Percentiles rank a stretch among this genome's conserved stretches.
phyloP scores from a whole-genome alignment of 2,113 vertebrate genomes.

The Phrynosoma platyrhinos region DNA sequence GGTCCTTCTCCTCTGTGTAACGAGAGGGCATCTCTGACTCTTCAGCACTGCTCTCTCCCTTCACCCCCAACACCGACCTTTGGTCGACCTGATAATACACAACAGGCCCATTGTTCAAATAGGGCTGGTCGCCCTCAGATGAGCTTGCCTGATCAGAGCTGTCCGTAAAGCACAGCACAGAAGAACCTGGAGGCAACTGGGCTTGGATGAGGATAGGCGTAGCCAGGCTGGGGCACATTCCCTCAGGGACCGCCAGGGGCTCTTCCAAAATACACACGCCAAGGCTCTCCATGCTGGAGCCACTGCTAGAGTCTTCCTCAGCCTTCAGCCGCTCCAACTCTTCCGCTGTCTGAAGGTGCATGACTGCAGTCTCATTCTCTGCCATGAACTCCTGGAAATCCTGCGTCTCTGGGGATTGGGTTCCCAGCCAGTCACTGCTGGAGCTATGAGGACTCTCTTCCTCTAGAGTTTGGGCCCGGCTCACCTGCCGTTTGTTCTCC shows the following conservation, averaged over 20 bases:
- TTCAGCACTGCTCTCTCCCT: slow-evolving; percentile 42
- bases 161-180: slow-evolving; percentile 89
- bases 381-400: slow-evolving; percentile 85
- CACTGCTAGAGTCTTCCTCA: slow-evolving; percentile 83
- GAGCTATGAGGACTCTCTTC: slow-evolving; percentile 66
- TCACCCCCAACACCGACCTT: slow-evolving; percentile 65
- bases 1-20: slow-evolving; percentile 67
- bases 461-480: slow-evolving; percentile 47
- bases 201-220: slow-evolving; percentile 86
- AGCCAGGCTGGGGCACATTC: slow-evolving; percentile 71
- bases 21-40: slow-evolving; percentile 31
- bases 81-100: slow-evolving; percentile 88
- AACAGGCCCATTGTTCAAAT: slow-evolving; percentile 83
- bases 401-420: slow-evolving; percentile 74
- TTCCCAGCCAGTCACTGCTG: slow-evolving; percentile 68
- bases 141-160: slow-evolving; percentile 69
- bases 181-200: slow-evolving; percentile 84
- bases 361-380: slow-evolving; percentile 89
- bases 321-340: slow-evolving; percentile 90
- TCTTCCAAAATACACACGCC: slow-evolving; percentile 86
- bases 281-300: slow-evolving; percentile 77
- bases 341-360: slow-evolving; percentile 95
- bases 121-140: slow-evolving; percentile 73
- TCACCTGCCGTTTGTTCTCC: slow-evolving; percentile 85
- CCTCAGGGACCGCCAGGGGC: slow-evolving; percentile 71